Evolutionary conservation across 2,113 vertebrate genomes (phyloP).

Genomic region (Cyanoramphus novaezelandiae): DNA sequence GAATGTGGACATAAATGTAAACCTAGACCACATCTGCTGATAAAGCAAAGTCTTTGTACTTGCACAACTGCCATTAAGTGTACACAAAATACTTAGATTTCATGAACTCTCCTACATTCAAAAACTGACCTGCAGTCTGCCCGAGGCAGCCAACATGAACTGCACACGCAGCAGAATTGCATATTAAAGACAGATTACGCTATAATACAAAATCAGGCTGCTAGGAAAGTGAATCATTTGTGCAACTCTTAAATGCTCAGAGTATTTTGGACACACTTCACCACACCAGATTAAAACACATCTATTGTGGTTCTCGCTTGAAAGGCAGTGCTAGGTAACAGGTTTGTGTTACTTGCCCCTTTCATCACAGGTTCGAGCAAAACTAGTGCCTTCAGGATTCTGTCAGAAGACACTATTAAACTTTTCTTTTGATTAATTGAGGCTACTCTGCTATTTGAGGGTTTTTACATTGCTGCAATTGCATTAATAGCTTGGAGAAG

Average conservation of each 20-base stretch:
- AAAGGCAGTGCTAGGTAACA: neutral
- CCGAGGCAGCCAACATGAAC: neutral
- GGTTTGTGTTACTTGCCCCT: neutral
- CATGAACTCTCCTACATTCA: slow-evolving; percentile 18
- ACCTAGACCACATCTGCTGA: slow-evolving; percentile 44
- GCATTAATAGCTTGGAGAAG: neutral
- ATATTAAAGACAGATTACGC: slow-evolving; percentile 15
- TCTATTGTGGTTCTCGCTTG: neutral
- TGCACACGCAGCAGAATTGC: slow-evolving; percentile 23
- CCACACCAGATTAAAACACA: neutral
- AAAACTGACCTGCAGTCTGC: slow-evolving; percentile 16
- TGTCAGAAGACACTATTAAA: neutral
- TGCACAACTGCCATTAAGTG: slow-evolving; percentile 2
- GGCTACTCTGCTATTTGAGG: neutral
- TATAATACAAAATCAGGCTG: slow-evolving; percentile 17
- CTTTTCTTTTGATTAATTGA: neutral
- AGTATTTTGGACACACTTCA: neutral
- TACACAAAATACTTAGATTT: slow-evolving; percentile 50
- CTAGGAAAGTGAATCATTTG: slow-evolving; percentile 1
- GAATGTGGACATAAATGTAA: slow-evolving; percentile 26
- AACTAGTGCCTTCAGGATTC: neutral
- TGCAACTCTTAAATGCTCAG: neutral
- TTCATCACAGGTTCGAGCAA: neutral
- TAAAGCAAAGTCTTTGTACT: slow-evolving; percentile 57
- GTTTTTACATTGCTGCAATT: neutral